Conservation (phyloP, 2,888 invertebrate genomes). For the Hermaeophaga mercurialis region DNA sequence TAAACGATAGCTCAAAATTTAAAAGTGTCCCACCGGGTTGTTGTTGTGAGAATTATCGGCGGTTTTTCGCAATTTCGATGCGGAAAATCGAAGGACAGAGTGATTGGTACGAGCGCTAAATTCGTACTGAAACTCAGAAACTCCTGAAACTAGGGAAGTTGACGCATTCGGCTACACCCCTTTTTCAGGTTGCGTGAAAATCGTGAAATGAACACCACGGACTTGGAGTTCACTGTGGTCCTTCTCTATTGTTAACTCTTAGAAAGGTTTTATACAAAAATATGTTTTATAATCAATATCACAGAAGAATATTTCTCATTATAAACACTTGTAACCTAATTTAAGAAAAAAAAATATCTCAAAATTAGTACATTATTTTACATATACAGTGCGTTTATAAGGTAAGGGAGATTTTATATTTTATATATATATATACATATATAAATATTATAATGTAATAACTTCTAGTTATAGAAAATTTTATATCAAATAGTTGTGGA, state of each 20-base stretch:
- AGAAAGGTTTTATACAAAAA: not conserved
- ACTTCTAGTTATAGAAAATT: too few relatives aligned
- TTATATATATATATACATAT: too few relatives aligned
- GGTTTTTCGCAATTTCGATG: not conserved
- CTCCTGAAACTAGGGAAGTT: constrained; percentile 34
- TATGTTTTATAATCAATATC: not conserved
- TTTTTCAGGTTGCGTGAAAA: constrained; percentile 39
- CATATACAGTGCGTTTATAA: too few relatives aligned
- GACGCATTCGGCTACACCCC: constrained; percentile 38
- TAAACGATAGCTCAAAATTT: too few relatives aligned
- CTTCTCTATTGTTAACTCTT: not conserved
- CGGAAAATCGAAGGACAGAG: constrained; percentile 6
- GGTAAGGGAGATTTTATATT: too few relatives aligned
- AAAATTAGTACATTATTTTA: too few relatives aligned
- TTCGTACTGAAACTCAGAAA: constrained; percentile 35
- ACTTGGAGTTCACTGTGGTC: constrained; percentile 6
- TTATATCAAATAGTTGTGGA: too few relatives aligned
- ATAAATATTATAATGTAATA: too few relatives aligned
- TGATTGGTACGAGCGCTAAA: constrained; percentile 19
- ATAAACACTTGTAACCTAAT: too few relatives aligned
- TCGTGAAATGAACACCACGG: constrained; percentile 29
- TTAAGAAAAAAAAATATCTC: too few relatives aligned
- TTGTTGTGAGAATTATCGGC: not conserved
- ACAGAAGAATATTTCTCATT: too few relatives aligned
- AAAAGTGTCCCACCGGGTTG: not conserved